Conservation (phyloP, 2,888 invertebrate genomes). For the Xestia sexstrigata region DNA sequence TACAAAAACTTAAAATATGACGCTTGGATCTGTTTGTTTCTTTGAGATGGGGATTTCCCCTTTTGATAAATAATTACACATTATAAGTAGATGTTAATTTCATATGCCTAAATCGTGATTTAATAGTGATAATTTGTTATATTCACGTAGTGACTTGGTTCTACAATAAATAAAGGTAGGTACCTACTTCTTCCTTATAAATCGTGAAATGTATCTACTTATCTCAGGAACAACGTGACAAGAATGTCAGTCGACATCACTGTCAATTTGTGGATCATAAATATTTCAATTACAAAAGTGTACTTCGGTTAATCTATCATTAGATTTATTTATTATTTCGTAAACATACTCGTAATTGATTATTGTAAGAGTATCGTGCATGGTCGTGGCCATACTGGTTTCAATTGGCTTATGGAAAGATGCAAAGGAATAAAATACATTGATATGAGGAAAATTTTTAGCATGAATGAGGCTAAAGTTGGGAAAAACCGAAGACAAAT, state of each 20-base stretch:
- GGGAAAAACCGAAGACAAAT: not conserved
- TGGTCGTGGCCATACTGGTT: not conserved
- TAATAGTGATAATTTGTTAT: not conserved
- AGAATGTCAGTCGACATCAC: no score
- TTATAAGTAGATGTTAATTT: not conserved
- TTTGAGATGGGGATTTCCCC: no score
- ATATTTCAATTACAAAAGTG: not conserved
- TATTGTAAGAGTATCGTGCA: not conserved
- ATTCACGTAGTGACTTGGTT: not conserved
- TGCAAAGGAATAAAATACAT: not conserved
- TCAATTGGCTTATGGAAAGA: not conserved
- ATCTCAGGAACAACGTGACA: constrained; percentile 12
- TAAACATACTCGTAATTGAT: not conserved
- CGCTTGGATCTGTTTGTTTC: not conserved
- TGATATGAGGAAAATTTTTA: not conserved
- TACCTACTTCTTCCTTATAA: not conserved
- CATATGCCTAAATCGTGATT: not conserved
- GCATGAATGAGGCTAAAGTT: not conserved
- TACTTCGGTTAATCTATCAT: not conserved
- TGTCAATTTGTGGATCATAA: not conserved
- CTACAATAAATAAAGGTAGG: not conserved
- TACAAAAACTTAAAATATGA: not conserved
- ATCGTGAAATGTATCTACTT: no score
- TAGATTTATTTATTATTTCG: not conserved
- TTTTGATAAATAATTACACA: not conserved